Evolutionary conservation across 64 coral and sea anemone species (phyloP).

Genomic region (Platygyra sinensis): DNA sequence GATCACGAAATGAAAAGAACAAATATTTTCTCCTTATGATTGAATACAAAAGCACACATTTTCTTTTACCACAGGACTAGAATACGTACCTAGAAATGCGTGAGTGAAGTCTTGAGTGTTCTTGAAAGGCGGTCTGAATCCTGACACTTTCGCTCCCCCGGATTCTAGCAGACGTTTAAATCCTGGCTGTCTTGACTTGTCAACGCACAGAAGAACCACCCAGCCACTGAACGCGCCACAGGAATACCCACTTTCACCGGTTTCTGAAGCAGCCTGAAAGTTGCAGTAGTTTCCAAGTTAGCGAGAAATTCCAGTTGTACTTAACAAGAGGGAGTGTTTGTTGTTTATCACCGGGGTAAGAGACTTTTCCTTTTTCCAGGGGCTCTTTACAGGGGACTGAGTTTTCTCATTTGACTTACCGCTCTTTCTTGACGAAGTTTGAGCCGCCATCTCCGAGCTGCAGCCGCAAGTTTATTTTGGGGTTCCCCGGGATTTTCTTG

Average conservation of each 20-base stretch:
- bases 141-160: slow-evolving; percentile 86
- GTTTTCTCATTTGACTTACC: slow-evolving; percentile 29
- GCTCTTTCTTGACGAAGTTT: slow-evolving; percentile 53
- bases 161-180: slow-evolving; percentile 89
- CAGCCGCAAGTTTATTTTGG: slow-evolving; percentile 73
- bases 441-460: slow-evolving; percentile 80
- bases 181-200: slow-evolving; percentile 72
- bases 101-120: slow-evolving; percentile 68
- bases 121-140: slow-evolving; percentile 71
- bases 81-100: slow-evolving; percentile 89
- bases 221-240: slow-evolving; percentile 86
- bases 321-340: no score
- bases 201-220: slow-evolving; percentile 83
- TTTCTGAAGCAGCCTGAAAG: background rate
- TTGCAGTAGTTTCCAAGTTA: no score
- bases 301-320: background rate
- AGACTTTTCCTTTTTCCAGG: no score
- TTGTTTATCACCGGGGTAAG: no score
- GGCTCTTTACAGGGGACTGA: no score
- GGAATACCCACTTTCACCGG: background rate
- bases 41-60: background rate
- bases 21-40: no score
- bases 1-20: no score
- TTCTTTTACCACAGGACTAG: background rate
- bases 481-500: slow-evolving; percentile 74